Base-by-base conservation (phyloP, 1,140 invertebrate genomes). In the Parasteatoda tepidariorum region DNA sequence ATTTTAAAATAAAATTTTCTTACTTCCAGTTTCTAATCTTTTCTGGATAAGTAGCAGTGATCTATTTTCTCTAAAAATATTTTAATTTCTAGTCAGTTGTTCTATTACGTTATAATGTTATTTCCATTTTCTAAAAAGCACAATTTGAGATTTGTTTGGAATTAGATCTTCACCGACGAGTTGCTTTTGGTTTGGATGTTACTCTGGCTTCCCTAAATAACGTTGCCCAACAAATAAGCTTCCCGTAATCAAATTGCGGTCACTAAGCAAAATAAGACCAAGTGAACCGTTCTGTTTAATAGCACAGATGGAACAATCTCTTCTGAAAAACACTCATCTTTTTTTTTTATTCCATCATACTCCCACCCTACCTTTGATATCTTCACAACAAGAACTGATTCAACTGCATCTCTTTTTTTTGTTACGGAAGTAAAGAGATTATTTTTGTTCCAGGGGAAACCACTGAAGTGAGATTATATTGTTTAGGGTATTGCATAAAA, bases 231-330 rank as follows among this genome's bases (percentile, higher is more conserved):
- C n/a, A n/a, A n/a, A n/a, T n/a, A n/a, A n/a, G n/a, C n/a, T n/a
- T 48, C 18, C 9, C 38, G 1, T 13, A 48, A 48, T 48, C 38
- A 18, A 13, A 48, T 48, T 48, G 38, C 38, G 59, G 59, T 61
- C 59, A 2, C 59, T 13, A 11, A 24, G 3, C 28, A 30, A 24
- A 61, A 11, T 24, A 24, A 24, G n/a, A 48, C 9, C 28, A 22
- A 26, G 3, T 73, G 48, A 59, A 73, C 41, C 70, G 28, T 57
- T 57, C 70, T 59, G 22, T 18, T 11, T 61, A 57, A 57, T 30
- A 1, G 70, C 70, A 73, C 70, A 73, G 70, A 73, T 73, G 70
- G 70, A 73, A 28, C 57, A 73, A 73, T 28, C 34, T 73, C 55
- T 26, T 55, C 55, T 26, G 70, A 28, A 73, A 66, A 73, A 73